Conservation (phyloP, 2,797 vertebrate species). For the Petrocephalus sullivani region DNA sequence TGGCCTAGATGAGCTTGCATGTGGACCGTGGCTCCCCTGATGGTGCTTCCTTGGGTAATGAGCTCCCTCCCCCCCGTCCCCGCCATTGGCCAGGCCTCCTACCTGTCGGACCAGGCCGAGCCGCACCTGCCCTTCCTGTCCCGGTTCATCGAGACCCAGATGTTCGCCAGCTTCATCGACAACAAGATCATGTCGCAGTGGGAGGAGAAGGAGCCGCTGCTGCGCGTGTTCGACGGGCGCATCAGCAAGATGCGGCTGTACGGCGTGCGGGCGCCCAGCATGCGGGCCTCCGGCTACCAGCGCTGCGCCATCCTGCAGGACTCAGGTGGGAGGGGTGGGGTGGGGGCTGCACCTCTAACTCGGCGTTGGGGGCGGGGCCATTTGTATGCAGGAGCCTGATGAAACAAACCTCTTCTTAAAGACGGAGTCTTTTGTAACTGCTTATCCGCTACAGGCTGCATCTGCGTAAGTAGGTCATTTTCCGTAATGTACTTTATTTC, state of each 20-base stretch:
- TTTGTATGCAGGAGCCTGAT: neutral
- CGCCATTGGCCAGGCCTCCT: conserved; percentile 74
- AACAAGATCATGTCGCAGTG: conserved; percentile 95
- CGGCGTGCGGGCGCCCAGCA: conserved; percentile 72
- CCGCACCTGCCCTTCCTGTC: conserved; percentile 89
- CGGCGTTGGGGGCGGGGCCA: neutral
- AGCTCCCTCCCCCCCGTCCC: neutral
- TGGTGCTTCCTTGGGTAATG: neutral
- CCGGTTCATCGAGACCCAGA: conserved; percentile 95
- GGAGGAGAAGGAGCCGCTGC: conserved; percentile 86
- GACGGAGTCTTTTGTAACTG: neutral
- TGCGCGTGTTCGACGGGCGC: conserved; percentile 86
- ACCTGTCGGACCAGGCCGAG: conserved; percentile 87
- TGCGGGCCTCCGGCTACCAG: conserved; percentile 75
- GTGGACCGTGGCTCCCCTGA: neutral
- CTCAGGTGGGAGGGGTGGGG: conserved; percentile 89
- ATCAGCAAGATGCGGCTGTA: conserved; percentile 84
- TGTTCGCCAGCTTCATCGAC: conserved; percentile 96
- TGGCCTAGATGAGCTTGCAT: too few relatives aligned
- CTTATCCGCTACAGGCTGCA: neutral
- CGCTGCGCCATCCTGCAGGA: conserved; percentile 82
- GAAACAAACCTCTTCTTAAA: neutral
- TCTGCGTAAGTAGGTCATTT: too few relatives aligned
- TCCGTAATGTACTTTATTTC: too few relatives aligned
- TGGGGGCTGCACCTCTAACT: neutral